Base-by-base conservation (phyloP, 2,113 vertebrate genomes). In the Catharus bicknelli region DNA sequence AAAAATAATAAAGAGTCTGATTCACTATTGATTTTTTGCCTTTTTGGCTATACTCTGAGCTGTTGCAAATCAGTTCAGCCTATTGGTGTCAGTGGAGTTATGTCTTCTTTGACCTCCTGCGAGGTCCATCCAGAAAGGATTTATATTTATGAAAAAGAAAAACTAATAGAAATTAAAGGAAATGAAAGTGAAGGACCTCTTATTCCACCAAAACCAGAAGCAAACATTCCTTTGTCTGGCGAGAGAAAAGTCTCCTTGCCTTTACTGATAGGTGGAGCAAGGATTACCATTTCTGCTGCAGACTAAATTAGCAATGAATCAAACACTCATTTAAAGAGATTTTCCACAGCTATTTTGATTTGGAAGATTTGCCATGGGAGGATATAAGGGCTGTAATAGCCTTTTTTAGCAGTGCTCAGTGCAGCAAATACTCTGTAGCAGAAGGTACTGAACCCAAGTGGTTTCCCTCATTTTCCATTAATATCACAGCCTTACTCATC, bases 1-100 rank as follows among this genome's bases (percentile, higher is more conserved):
- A 88, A 94, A 92, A 93, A 51, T 74, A 85, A 80, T 70, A 85
- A 78, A 58, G 25, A 4, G 14, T 86, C 53, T 73, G 50, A 91
- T 76, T 80, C 36, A 21, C 22, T 87, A 85, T 84, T 82, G 81
- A 86, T 79, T 93, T 95, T 92, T 93, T 0, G 0, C 26, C 32
- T 70, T 88, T 90, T 94, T 59, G 51, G 47, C 23, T 88, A 16
- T 42, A 83, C 80, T 82, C 30, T 83, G 81, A 83, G 47, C 25
- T 83, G 17, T 38, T 77, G 61, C 13, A 91, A 92, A 80, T 77
- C 81, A 80, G 16, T 23, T 79, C 36, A 63, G 25, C 23, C 47
- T 47, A 36, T 5, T 48, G 67, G 70, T 70, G 23, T 25, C 67
- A 70, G 43, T 57, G 43, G 19, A 87, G 10, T 14, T 77, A 38